Conservation (phyloP, 2,888 invertebrate genomes). For the Gymnocheta viridis region DNA sequence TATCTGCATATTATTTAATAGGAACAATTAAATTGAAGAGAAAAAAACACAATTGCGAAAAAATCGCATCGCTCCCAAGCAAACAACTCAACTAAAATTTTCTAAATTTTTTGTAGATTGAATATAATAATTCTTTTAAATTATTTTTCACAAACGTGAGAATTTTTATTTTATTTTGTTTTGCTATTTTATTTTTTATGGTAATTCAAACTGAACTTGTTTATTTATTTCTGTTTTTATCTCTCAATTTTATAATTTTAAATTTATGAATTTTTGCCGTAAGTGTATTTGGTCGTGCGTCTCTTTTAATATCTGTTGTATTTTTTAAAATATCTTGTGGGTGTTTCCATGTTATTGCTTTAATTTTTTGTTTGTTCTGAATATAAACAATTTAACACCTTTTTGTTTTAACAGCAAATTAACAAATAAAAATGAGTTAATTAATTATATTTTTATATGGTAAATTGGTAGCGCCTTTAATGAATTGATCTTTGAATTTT, state of each 20-base stretch:
- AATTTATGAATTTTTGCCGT: slow-evolving; percentile 6
- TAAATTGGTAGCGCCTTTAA: slow-evolving; percentile 52
- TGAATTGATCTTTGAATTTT: slow-evolving; percentile 12
- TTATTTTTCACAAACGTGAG: slow-evolving; percentile 2
- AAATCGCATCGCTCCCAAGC: too few species aligned
- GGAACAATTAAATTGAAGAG: too few species aligned
- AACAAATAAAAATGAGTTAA: slow-evolving; percentile 29
- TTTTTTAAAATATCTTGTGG: slow-evolving; percentile 22
- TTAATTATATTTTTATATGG: slow-evolving; percentile 51
- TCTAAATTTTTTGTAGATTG: not conserved
- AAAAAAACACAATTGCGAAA: too few species aligned
- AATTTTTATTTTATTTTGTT: slow-evolving; percentile 8
- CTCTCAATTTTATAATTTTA: not conserved
- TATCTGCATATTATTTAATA: too few species aligned
- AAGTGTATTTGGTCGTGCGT: slow-evolving; percentile 41
- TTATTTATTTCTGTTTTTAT: not conserved
- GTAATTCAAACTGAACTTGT: not conserved
- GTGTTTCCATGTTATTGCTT: slow-evolving; percentile 17
- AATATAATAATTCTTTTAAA: not conserved
- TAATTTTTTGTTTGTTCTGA: not conserved
- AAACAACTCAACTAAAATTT: not conserved
- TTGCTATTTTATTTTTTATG: not conserved
- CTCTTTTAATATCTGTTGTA: not conserved
- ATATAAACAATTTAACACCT: slow-evolving; percentile 48
- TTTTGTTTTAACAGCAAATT: slow-evolving; percentile 15